These are phyloP conservation scores for Phenganax subtilis DNA, from an alignment of 92 coral and sea anemone genomes.

Conservation along the genomic window DNA sequence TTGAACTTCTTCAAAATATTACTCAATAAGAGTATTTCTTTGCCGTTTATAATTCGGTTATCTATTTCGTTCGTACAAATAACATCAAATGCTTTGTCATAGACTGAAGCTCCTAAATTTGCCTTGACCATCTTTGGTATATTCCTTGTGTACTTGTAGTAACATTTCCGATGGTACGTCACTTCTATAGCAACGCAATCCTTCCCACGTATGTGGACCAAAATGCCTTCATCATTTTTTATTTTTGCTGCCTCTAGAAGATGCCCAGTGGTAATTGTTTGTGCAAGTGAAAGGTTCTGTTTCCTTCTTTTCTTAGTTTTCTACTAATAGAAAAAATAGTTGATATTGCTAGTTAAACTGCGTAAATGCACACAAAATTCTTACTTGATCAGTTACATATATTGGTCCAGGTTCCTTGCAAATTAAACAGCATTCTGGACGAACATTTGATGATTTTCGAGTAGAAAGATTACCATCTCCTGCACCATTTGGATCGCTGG, in stretches of 20 bases:
- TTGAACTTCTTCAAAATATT: not conserved
- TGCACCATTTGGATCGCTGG: slow-evolving; percentile 19
- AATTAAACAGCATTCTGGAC: slow-evolving; percentile 19
- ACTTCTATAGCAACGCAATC: slow-evolving; percentile 2
- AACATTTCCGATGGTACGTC: not conserved
- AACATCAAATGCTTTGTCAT: slow-evolving; percentile 16
- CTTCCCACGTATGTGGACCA: not conserved
- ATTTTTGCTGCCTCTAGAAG: not conserved
- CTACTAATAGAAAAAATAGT: not conserved
- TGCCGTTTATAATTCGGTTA: slow-evolving; percentile 14
- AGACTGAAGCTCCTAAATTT: slow-evolving; percentile 9
- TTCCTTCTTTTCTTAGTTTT: slow-evolving; percentile 6
- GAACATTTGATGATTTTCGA: slow-evolving; percentile 28
- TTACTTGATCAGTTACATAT: slow-evolving; percentile 29
- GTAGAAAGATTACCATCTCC: not conserved
- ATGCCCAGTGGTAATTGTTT: slow-evolving; percentile 19
- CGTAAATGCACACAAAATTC: not conserved
- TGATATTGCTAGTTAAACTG: not conserved
- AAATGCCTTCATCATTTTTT: not conserved
- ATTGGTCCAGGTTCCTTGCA: slow-evolving; percentile 23
- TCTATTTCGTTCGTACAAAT: slow-evolving; percentile 6
- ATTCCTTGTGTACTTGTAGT: no score
- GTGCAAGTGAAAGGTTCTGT: slow-evolving; percentile 21
- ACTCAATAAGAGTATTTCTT: slow-evolving; percentile 13
- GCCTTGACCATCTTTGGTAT: no score